These are phyloP conservation scores for Autographa pulchrina DNA, from an alignment of 2,888 invertebrate species.

Conservation along the genomic window DNA sequence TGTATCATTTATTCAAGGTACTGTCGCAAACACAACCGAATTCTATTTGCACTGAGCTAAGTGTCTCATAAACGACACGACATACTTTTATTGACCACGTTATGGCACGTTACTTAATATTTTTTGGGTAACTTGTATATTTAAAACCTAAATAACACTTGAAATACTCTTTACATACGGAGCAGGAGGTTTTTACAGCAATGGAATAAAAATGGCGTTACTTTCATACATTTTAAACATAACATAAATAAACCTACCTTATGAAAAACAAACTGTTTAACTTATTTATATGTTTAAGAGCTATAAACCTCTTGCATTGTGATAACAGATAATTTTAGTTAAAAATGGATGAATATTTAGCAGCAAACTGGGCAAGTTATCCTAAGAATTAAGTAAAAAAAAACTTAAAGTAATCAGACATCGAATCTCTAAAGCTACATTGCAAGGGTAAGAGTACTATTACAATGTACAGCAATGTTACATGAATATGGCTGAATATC, in stretches of 20 bases:
- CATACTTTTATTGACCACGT: conserved; percentile 52
- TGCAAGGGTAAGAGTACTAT: not conserved
- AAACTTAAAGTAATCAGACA: not conserved
- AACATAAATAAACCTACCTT: too few relatives aligned
- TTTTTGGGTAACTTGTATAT: conserved; percentile 23
- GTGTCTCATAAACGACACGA: conserved; percentile 49
- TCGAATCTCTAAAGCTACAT: not conserved
- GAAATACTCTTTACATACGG: too few relatives aligned
- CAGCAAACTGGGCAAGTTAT: too few relatives aligned
- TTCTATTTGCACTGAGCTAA: conserved; percentile 63
- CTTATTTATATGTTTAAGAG: too few relatives aligned
- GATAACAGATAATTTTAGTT: too few relatives aligned
- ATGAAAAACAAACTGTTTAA: too few relatives aligned
- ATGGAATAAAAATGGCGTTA: too few relatives aligned
- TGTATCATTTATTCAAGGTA: conserved; percentile 71
- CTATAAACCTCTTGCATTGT: too few relatives aligned
- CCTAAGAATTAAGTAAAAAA: not conserved
- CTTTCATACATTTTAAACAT: too few relatives aligned
- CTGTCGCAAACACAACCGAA: conserved; percentile 66
- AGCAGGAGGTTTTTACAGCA: too few relatives aligned
- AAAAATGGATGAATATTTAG: too few relatives aligned
- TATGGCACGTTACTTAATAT: conserved; percentile 38
- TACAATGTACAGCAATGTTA: conserved; percentile 7
- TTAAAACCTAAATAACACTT: too few relatives aligned
- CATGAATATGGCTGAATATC: conserved; percentile 17